phyloP scores from a whole-genome alignment of 1,140 invertebrate genomes.

The Panagrolaimus sp. region DNA sequence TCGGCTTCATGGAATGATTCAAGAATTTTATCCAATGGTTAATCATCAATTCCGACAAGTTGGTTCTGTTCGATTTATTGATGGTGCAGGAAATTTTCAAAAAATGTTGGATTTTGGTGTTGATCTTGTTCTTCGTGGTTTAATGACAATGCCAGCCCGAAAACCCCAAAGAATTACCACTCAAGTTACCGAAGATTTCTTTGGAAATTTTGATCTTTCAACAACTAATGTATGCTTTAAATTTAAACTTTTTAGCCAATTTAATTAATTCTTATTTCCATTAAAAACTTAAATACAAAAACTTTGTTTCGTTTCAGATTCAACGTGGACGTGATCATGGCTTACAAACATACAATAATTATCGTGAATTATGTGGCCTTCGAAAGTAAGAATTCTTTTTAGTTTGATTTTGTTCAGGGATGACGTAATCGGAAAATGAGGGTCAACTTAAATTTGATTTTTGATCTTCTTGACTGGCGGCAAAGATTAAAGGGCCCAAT shows the following conservation, averaged over 20 bases:
- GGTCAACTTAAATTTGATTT: too few relatives aligned
- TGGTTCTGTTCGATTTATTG: conserved; percentile 37
- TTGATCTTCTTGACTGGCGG: too few relatives aligned
- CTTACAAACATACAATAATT: conserved; percentile 74
- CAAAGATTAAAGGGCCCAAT: too few relatives aligned
- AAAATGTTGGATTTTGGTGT: conserved; percentile 28
- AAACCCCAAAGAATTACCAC: conserved; percentile 36
- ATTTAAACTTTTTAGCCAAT: neutral
- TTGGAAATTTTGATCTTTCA: conserved; percentile 2
- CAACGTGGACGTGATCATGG: conserved; percentile 78
- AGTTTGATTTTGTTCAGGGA: too few relatives aligned
- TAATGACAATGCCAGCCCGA: conserved; percentile 28
- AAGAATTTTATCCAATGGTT: conserved; percentile 41
- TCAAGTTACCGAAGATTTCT: conserved; percentile 27
- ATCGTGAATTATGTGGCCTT: conserved; percentile 75
- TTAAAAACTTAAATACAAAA: neutral
- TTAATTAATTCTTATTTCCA: conserved; percentile 21
- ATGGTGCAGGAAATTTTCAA: conserved; percentile 28
- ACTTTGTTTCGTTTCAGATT: conserved; percentile 63
- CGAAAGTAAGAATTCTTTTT: conserved; percentile 55
- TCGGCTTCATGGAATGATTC: conserved; percentile 41
- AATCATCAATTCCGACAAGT: conserved; percentile 36
- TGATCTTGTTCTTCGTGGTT: conserved; percentile 32
- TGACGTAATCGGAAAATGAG: too few relatives aligned
- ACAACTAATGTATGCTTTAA: neutral